Percentiles rank a stretch among this genome's conserved stretches.
phyloP scores from a whole-genome alignment of 2,113 vertebrate genomes.

The Murina feae region DNA sequence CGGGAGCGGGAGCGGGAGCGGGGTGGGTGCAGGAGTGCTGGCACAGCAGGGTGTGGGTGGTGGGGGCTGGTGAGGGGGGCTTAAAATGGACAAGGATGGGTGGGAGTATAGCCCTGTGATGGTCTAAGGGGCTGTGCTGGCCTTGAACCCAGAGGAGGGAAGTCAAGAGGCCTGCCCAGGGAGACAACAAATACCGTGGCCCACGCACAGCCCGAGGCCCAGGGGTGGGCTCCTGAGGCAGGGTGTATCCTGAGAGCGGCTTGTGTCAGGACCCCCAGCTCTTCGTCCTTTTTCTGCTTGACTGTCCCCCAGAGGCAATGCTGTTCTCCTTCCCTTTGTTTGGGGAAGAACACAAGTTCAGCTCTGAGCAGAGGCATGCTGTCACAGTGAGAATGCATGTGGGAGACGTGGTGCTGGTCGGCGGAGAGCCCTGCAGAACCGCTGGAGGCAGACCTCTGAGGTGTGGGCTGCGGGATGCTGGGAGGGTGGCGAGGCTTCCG shows the following conservation, averaged over 20 bases:
- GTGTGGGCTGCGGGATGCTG: too few relatives aligned
- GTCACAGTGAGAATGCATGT: background rate
- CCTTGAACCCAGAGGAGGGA: background rate
- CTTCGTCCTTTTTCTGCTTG: background rate
- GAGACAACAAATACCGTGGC: rapidly evolving
- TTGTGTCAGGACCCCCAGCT: background rate
- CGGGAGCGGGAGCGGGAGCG: too few relatives aligned
- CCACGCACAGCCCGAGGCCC: background rate
- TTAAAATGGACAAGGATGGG: background rate
- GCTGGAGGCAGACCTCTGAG: background rate
- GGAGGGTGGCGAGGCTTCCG: background rate
- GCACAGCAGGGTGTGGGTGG: background rate
- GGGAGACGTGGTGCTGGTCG: background rate
- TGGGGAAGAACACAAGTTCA: background rate
- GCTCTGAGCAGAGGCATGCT: background rate
- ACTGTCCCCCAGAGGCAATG: background rate
- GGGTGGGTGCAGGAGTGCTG: rapidly evolving
- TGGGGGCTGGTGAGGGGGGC: rapidly evolving
- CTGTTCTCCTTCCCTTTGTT: background rate
- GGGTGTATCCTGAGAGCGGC: background rate
- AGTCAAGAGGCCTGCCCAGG: background rate
- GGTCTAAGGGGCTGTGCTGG: background rate
- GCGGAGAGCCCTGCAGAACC: rapidly evolving
- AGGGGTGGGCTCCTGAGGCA: background rate
- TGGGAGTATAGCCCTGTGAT: background rate